Conservation (phyloP, 1,140 invertebrate species). For the Bombus soroeensis region DNA sequence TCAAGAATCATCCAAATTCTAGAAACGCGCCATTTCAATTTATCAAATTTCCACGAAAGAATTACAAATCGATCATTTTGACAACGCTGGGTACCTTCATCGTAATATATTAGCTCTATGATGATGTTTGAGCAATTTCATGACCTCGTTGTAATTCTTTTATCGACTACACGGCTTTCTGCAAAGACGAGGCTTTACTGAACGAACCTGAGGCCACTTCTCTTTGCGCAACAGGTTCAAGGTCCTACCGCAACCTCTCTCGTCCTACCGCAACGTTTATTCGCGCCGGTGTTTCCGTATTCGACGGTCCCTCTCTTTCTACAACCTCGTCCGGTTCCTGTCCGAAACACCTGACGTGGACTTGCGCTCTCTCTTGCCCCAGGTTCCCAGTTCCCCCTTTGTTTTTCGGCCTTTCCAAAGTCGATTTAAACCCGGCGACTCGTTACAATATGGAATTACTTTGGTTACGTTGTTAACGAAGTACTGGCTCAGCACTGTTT, state of each 20-base stretch:
- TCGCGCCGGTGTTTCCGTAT: slow-evolving; percentile 22
- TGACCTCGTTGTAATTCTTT: not conserved
- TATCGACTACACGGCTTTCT: not conserved
- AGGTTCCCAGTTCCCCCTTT: not conserved
- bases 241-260: slow-evolving; percentile 62
- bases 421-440: not conserved
- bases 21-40: no score
- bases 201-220: slow-evolving; percentile 4
- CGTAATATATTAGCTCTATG: not conserved
- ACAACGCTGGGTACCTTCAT: no score
- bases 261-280: slow-evolving; percentile 61
- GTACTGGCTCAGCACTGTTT: no score
- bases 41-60: no score
- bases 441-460: not conserved
- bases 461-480: not conserved
- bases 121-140: not conserved
- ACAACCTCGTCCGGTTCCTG: slow-evolving; percentile 30
- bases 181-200: not conserved
- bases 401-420: not conserved
- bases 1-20: no score
- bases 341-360: slow-evolving; percentile 43
- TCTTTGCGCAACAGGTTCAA: slow-evolving; percentile 65
- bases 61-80: no score
- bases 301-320: slow-evolving; percentile 21
- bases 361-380: not conserved